Evolutionary conservation across 2,113 vertebrate genomes (phyloP), one percentile per base, ranked within the genome.

Genomic region (Dicaeum eximium): DNA sequence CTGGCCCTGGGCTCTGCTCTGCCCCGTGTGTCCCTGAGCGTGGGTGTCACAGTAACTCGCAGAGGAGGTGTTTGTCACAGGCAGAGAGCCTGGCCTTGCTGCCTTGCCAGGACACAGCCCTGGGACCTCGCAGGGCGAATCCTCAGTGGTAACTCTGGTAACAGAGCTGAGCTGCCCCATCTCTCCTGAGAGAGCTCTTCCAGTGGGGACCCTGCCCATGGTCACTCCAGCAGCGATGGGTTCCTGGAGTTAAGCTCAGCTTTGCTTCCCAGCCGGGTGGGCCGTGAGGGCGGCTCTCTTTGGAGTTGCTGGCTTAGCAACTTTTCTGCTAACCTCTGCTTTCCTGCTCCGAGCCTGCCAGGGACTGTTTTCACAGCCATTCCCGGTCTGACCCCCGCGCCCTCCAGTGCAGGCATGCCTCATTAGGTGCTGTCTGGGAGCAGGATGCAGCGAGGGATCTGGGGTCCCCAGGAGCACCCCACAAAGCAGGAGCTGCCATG

Each of bases 251-350:
- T 95, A 80, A 97, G 80, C 56, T 53, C 69, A 71, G 88, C 77
- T 88, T 66, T 57, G 35, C 86, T 70, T 54, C 58, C 35, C 0
- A 0, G 30, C 78, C 0, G 33, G 92, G 94, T 91, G 84, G 78
- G 92, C 81, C 56, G 27, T 1, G 1, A 16, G 60, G 67, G 74
- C 35, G 1, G 50, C 37, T 80, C 66, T 66, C 38, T n/a, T 58
- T 23, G 56, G 73, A 95, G 62, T 47, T 96, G 93, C 94, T 95
- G 88, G 58, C 79, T 65, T 92, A 80, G 93, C 58, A 44, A 70
- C 84, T 97, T 96, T 97, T 94, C 87, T 96, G 96, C 94, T 93
- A 94, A 94, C 87, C 79, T 90, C 85, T 94, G 90, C 95, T 96
- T 93, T 96, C 95, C 90, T 85, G 91, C 94, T 81, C 50, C 15